Evolutionary conservation across 2,888 invertebrate genomes (phyloP).

Genomic region (Morpho achilles): DNA sequence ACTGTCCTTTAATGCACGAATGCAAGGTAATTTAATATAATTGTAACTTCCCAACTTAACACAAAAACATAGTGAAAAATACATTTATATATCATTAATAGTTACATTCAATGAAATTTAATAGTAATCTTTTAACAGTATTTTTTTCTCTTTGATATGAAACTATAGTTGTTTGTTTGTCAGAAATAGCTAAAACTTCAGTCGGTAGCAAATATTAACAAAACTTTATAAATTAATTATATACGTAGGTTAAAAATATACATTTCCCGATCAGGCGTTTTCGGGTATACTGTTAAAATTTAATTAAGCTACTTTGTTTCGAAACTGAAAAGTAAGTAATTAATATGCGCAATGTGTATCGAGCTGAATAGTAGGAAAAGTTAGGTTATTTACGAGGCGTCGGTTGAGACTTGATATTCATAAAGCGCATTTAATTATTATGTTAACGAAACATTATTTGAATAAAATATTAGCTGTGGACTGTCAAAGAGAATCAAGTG

Average conservation of each 20-base stretch:
- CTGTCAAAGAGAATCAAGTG: conserved; percentile 69
- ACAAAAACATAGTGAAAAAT: too few relatives aligned
- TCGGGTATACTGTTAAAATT: conserved; percentile 22
- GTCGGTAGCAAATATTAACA: too few relatives aligned
- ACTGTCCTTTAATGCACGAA: too few relatives aligned
- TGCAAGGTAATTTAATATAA: too few relatives aligned
- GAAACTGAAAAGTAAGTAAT: conserved; percentile 32
- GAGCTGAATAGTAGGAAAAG: conserved; percentile 67
- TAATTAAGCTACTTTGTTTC: conserved; percentile 27
- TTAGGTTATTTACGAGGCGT: conserved; percentile 67
- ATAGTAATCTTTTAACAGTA: too few relatives aligned
- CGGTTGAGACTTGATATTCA: conserved; percentile 73
- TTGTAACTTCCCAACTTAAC: too few relatives aligned
- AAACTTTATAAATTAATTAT: conserved; percentile 6
- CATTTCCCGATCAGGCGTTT: conserved; percentile 11
- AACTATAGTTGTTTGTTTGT: too few relatives aligned
- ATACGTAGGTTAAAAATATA: conserved; percentile 11
- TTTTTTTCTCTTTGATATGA: too few relatives aligned
- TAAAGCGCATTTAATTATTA: conserved; percentile 77
- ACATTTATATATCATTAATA: too few relatives aligned
- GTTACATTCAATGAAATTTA: too few relatives aligned
- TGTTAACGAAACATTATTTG: conserved; percentile 75
- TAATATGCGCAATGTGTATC: conserved; percentile 72
- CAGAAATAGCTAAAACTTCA: too few relatives aligned
- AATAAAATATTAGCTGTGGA: conserved; percentile 71